Base-by-base conservation (phyloP, 2,888 invertebrate species). In the Volucella bombylans region DNA sequence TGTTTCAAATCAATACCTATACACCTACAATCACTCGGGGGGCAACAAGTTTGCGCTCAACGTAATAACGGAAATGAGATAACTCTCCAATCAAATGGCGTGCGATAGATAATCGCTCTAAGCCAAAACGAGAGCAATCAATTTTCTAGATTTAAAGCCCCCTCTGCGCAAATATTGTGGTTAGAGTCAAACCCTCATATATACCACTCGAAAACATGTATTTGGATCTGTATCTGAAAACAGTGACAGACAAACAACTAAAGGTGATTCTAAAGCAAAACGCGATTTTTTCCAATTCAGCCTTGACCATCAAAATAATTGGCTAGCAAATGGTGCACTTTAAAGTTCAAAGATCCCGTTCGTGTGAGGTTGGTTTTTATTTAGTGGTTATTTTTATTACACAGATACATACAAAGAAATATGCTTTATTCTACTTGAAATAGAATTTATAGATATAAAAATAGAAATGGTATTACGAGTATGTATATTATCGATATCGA, bases 311-410 rank as follows among this genome's bases (percentile, higher is more conserved):
- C 65, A 72, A 71, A 50, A 59, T 61, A 59, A 39, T 59, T 76
- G 50, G 39, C 52, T 15, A 54, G 15, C 47, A 72, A 65, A 50
- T 78, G 52, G 52, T 45, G 47, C 65, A 79, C 79, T 65, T 67
- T 59, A 52, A 67, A 79, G 71, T 72, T 79, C 72, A 72, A 79
- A 79, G 79, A 79, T 79, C 79, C 50, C 52, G 41, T 38, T 38
- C 31, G 31, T 8, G 23, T 54, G 54, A 23, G 31, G 31, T 31
- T 31, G 31, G 31, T 31, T 31, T 31, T 31, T 31, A 31, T 31
- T 31, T 6, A 31, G 31, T 6, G 31, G 6, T 31, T 31, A 31
- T 31, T 31, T 31, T 31, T 31, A 31, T 31, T 31, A 31, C 12
- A n/a, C 31, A 38, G 55, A 55, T 11, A 54, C 52, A 23, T 31